These are phyloP conservation scores for Thalassophryne amazonica DNA, from an alignment of 2,797 vertebrate genomes.

Conservation along the genomic window DNA sequence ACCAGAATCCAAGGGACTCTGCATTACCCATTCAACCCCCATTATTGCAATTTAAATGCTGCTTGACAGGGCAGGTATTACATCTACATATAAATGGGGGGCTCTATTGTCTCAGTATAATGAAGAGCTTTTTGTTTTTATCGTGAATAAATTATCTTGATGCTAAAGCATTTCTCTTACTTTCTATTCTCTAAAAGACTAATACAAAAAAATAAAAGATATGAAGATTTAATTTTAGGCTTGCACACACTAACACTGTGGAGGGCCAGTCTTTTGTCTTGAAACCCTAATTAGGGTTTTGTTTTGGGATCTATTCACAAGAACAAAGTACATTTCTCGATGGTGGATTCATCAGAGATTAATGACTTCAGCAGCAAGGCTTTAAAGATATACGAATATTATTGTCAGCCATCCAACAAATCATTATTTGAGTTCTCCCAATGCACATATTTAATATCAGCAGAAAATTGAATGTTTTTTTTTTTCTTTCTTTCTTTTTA, in stretches of 20 bases:
- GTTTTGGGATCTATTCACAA: slow-evolving; percentile 30
- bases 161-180: slow-evolving; percentile 19
- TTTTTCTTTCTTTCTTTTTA: slow-evolving; percentile 1
- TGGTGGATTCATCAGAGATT: slow-evolving; percentile 23
- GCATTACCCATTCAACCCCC: slow-evolving; percentile 18
- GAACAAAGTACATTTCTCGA: slow-evolving; percentile 12
- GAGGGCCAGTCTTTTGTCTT: slow-evolving; percentile 27
- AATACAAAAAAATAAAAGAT: slow-evolving; percentile 37
- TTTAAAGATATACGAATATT: slow-evolving; percentile 8
- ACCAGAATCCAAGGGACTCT: slow-evolving; percentile 13
- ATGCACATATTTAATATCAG: slow-evolving; percentile 23
- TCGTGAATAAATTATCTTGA: slow-evolving; percentile 55
- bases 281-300: slow-evolving; percentile 35
- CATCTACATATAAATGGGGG: slow-evolving; percentile 68
- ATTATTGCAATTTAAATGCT: slow-evolving; percentile 49
- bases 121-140: slow-evolving; percentile 55
- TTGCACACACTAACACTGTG: slow-evolving; percentile 6
- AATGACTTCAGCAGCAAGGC: not conserved
- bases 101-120: slow-evolving; percentile 52
- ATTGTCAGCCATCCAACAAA: slow-evolving; percentile 7
- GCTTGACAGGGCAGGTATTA: slow-evolving; percentile 48
- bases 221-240: slow-evolving; percentile 47
- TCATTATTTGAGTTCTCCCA: slow-evolving; percentile 14
- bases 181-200: slow-evolving; percentile 15
- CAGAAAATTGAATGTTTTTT: not conserved